phyloP scores from a whole-genome alignment of 2,888 invertebrate genomes.

The Coenonympha glycerion region DNA sequence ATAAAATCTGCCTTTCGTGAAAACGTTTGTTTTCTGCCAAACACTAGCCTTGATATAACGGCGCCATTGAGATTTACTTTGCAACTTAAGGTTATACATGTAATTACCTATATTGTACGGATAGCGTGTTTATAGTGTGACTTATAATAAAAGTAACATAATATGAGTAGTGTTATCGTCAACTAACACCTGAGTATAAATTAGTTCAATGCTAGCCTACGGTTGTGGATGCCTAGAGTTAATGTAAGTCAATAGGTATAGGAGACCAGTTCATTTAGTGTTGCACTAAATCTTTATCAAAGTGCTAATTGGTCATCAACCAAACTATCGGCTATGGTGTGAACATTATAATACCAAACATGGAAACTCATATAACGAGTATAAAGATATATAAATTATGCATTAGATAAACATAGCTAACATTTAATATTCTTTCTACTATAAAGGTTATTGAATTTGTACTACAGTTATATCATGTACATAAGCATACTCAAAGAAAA shows the following conservation, averaged over 20 bases:
- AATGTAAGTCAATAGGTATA: conserved; percentile 5
- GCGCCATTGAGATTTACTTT: conserved; percentile 17
- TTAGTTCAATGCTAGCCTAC: conserved; percentile 13
- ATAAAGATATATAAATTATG: conserved; percentile 11
- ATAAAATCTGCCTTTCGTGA: conserved; percentile 54
- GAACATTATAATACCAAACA: conserved; percentile 19
- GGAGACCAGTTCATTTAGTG: conserved; percentile 9
- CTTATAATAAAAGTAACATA: conserved; percentile 23
- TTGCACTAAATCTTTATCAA: conserved; percentile 15
- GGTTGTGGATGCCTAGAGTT: conserved; percentile 12
- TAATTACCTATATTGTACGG: conserved; percentile 20
- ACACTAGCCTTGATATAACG: conserved; percentile 14
- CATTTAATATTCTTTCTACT: conserved; percentile 42
- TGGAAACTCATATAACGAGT: conserved; percentile 11
- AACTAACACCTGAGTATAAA: not conserved
- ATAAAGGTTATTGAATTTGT: conserved; percentile 50
- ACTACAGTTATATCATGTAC: conserved; percentile 59
- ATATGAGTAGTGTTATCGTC: not conserved
- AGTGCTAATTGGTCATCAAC: conserved; percentile 14
- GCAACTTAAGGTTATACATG: conserved; percentile 15
- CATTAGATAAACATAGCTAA: conserved; percentile 28
- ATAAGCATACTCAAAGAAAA: conserved; percentile 70
- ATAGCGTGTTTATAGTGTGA: conserved; percentile 29
- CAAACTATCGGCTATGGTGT: conserved; percentile 23
- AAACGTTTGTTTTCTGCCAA: conserved; percentile 36